Percentiles rank a stretch among this genome's conserved stretches.
These are phyloP conservation scores for Drosophila murphyi DNA, from an alignment of 1,140 invertebrate species.

Conservation along the genomic window DNA sequence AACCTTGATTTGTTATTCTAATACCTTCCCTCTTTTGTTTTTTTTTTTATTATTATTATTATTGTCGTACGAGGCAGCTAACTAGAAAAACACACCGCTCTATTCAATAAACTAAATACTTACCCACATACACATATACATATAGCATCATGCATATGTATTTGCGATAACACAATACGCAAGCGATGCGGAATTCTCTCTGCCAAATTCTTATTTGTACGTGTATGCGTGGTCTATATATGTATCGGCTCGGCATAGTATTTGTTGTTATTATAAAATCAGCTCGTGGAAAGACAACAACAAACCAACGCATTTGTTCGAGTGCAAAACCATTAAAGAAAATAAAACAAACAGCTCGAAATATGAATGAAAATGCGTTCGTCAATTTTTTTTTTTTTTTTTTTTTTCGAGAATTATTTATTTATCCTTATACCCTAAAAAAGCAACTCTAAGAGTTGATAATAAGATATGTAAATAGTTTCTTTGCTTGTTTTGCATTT, in stretches of 20 bases:
- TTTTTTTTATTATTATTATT: constrained; percentile 8
- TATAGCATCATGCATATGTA: neutral
- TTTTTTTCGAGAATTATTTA: constrained; percentile 1
- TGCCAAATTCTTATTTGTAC: neutral
- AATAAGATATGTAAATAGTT: too few relatives aligned
- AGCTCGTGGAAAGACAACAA: constrained; percentile 37
- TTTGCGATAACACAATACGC: constrained; percentile 54
- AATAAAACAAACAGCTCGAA: constrained; percentile 1
- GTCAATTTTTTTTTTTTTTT: neutral
- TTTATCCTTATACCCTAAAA: constrained; percentile 2
- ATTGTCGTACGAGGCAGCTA: constrained; percentile 18
- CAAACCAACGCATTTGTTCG: constrained; percentile 29
- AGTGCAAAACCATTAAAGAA: constrained; percentile 39
- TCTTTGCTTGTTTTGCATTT: too few relatives aligned
- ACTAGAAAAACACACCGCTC: constrained; percentile 23
- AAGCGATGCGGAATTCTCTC: constrained; percentile 15
- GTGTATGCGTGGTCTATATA: neutral
- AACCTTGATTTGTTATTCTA: constrained; percentile 57
- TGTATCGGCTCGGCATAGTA: neutral
- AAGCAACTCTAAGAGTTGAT: too few relatives aligned
- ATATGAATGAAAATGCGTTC: constrained; percentile 32
- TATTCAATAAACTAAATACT: constrained; percentile 24
- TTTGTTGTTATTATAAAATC: constrained; percentile 15
- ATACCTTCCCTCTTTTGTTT: neutral
- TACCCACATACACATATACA: neutral